Evolutionary conservation across 1,140 invertebrate species (phyloP), one percentile per base, ranked within the genome.

Genomic region (Diachasmimorpha longicaudata): DNA sequence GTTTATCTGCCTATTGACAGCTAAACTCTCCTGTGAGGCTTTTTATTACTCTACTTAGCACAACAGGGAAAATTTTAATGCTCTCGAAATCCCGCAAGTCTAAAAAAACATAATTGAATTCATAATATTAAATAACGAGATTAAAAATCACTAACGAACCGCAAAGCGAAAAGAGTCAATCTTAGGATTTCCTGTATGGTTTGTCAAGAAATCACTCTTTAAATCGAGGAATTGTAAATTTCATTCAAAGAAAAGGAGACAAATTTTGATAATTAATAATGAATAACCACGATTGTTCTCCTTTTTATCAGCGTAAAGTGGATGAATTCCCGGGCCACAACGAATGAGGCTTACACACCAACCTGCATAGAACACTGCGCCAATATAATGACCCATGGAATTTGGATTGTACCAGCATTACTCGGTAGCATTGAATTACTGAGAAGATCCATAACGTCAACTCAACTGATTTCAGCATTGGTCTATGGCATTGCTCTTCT

Each of bases 351-450:
- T 4, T 95, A 95, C 82, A 87, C 89, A 69, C 94, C 94, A 14
- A 94, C 94, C 4, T 87, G 94, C 88, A 91, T 97, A 70, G 96
- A 98, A 87, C 96, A 98, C 86, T 88, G 97, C 78, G 96, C 96
- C 10, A 98, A 98, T 89, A 93, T 98, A 52, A 89, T 96, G 76
- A 97, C 96, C 31, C 96, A 98, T 89, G 96, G 95, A 58, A 92
- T 97, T 76, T 96, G 95, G 91, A 92, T 96, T 37, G 87, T 96
- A 75, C 96, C 96, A 19, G 96, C 96, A 78, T 86, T 96, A 2
- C 85, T 94, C 42, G 96, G 93, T 4, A 91, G 93, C 39, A 86
- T 93, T n/a, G 92, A 94, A 82, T 90, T 98, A 77, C 87, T 96
- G 21, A 90, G 91, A 42, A 91, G 94, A 79, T 94, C 96, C 0